Conservation (phyloP, 2,888 invertebrate species). For the Bembecia ichneumoniformis region DNA sequence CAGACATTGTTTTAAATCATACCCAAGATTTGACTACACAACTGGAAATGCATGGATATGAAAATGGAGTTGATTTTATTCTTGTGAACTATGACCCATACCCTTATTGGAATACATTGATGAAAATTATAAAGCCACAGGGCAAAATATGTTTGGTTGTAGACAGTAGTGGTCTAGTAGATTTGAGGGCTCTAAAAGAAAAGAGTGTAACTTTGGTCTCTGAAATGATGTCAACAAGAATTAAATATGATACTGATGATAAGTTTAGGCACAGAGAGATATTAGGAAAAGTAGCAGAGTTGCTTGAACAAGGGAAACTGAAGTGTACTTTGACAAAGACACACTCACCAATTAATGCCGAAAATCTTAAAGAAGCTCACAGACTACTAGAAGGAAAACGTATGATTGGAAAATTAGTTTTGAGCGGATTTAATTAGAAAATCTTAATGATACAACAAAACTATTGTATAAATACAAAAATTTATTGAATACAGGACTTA, state of each 20-base stretch:
- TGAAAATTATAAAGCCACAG: constrained; percentile 48
- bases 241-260: constrained; percentile 52
- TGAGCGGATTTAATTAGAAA: constrained; percentile 31
- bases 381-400: constrained; percentile 41
- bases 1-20: constrained; percentile 48
- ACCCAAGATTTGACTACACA: constrained; percentile 40
- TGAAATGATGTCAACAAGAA: constrained; percentile 51
- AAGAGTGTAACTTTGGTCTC: constrained; percentile 52
- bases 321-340: constrained; percentile 45
- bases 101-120: constrained; percentile 53
- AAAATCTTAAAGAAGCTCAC: constrained; percentile 49
- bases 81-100: constrained; percentile 55
- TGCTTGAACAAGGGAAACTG: constrained; percentile 41
- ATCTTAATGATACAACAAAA: neutral
- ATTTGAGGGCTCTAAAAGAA: constrained; percentile 41
- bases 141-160: constrained; percentile 55
- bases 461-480: neutral
- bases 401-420: constrained; percentile 50
- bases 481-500: neutral
- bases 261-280: constrained; percentile 44
- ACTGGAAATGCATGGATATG: constrained; percentile 36
- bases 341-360: constrained; percentile 51
- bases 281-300: constrained; percentile 33
- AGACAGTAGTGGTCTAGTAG: constrained; percentile 45
- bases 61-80: constrained; percentile 48